Evolutionary conservation across 1,140 invertebrate genomes (phyloP), one percentile per base, ranked within the genome.

Genomic region (Zelostemma sp.): DNA sequence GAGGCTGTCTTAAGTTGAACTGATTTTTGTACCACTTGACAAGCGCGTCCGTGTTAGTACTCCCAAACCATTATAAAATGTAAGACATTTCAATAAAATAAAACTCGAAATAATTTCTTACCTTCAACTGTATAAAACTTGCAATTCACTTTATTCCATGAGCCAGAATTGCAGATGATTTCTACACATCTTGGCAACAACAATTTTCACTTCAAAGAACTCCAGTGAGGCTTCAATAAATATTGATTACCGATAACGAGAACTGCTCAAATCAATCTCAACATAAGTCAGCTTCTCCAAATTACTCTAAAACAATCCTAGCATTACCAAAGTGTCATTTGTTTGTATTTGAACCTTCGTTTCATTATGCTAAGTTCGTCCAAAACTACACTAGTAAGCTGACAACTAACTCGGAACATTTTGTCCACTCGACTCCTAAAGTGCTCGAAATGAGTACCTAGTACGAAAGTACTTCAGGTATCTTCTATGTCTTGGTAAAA

Each of bases 351-450:
- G 60, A 65, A 65, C 45, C 45, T 58, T 38, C 59, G 60, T 66
- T 56, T 12, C 54, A 60, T 56, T 45, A 69, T 48, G 54, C 53
- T 73, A 69, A 69, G 55, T 73, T 73, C 62, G 55, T 73, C 67
- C 59, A 73, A 73, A 73, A 69, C 71, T 73, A 69, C 60, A 50
- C 64, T 68, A 72, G 60, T 54, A 72, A 73, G 71, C 71, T 69
- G 66, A 62, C 67, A 64, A 64, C 38, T 46, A 56, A 46, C 15
- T 21, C 43, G 14, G 21, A 19, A 58, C 43, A 8, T 8, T 46
- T 46, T n/a, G 43, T 46, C 43, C 16, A 11, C 43, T 46, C 21
- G 5, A 8, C 16, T 46, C 60, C 19, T 48, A 48, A 67, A 72
- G 62, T 59, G 55, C 48, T 56, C 59, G 60, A 72, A 55, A 72